Base-by-base conservation (phyloP, 1,140 invertebrate species). In the Brachionus rotundiformis region DNA sequence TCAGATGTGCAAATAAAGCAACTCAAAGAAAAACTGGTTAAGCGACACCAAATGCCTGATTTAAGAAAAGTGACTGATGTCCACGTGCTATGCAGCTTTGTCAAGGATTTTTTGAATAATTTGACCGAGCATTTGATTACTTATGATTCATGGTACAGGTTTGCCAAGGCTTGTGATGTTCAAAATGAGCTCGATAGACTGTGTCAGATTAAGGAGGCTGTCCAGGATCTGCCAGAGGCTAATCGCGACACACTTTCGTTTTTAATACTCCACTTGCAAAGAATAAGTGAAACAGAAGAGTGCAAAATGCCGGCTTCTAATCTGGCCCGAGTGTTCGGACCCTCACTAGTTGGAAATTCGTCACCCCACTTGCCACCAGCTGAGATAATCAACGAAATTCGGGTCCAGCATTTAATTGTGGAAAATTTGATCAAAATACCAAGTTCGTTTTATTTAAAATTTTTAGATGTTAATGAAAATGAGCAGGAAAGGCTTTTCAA, bases 41-140 rank as follows among this genome's bases (percentile, higher is more conserved):
- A 76, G 19, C 13, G 36, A 44, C 81, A 68, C 19, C 36, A 68
- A 41, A 49, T 61, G 39, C 68, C 68, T 27, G 81, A 82, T 44
- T 44, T 82, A 19, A 63, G 33, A 59, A 49, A 63, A 31, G 29
- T 75, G 13, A 19, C 13, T 23, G 81, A 82, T 47, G 59, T 82
- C 0, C 68, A 75, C 44, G 36, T 63, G 25, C 36, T 82, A 3
- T 82, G 81, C 25, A 25, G 68, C 23, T 68, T 63, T 39, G 44
- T 82, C 6, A 82, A 82, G 41, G 81, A 82, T 31, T 82, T 82
- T 82, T 54, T 82, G 19, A 68, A 61, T 44, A 73, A 68, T 19
- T 65, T 82, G 41, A 54, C 68, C n/a, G 81, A 82, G 11, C 68
- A 68, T 36, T 63, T 82, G 44, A 19, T 82, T 10, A 82, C 81